phyloP scores from a whole-genome alignment of 2,113 vertebrate genomes.

The Octodon degus region DNA sequence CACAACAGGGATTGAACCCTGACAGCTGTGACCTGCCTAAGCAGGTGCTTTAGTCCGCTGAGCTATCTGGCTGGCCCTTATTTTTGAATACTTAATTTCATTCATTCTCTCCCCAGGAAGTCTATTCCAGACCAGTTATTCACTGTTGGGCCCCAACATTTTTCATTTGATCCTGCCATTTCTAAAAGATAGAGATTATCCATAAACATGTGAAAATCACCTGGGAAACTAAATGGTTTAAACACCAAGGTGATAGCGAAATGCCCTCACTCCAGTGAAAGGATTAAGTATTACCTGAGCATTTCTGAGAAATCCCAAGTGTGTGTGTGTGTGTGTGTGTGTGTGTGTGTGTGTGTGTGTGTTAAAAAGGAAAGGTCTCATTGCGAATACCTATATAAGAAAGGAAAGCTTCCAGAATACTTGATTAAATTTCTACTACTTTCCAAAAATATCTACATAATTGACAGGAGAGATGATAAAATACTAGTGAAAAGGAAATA shows the following conservation, averaged over 20 bases:
- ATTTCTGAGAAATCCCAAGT: neutral
- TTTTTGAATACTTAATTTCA: neutral
- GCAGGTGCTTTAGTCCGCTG: no score
- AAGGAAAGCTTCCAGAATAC: neutral
- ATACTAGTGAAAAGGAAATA: conserved; percentile 41
- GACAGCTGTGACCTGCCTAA: no score
- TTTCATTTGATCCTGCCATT: conserved; percentile 45
- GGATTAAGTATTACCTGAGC: conserved; percentile 24
- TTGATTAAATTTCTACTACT: neutral
- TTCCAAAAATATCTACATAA: neutral
- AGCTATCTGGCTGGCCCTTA: no score
- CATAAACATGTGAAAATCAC: neutral
- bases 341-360: neutral
- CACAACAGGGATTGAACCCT: no score
- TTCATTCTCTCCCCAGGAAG: neutral
- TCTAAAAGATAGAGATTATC: conserved; percentile 44
- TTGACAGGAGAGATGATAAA: neutral
- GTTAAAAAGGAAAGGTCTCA: neutral
- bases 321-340: neutral
- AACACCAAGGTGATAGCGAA: conserved; percentile 36
- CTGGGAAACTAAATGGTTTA: conserved; percentile 10
- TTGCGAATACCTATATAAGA: conserved; percentile 10
- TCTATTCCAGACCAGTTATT: neutral
- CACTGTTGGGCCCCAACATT: neutral
- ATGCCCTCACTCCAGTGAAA: neutral